These are phyloP conservation scores for Drosophila ficusphila DNA, from an alignment of 1,140 invertebrate genomes.

Conservation along the genomic window DNA sequence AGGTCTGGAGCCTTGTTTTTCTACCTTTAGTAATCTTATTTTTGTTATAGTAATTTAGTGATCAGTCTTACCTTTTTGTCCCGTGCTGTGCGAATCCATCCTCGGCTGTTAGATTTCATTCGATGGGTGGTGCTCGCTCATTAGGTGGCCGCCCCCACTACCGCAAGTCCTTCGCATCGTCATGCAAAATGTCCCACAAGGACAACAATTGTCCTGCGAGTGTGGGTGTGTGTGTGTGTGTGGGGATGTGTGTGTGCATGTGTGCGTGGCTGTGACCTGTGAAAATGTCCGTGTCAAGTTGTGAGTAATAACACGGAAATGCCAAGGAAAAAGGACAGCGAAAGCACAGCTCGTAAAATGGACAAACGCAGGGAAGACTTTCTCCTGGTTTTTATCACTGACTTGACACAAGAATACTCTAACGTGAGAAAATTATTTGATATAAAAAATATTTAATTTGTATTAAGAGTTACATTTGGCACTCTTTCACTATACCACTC, in stretches of 20 bases:
- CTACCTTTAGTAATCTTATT: too few relatives aligned
- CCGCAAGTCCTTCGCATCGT: constrained; percentile 11
- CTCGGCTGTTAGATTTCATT: constrained; percentile 52
- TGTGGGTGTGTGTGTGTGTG: constrained; percentile 2
- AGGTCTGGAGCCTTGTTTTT: too few relatives aligned
- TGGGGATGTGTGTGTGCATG: constrained; percentile 5
- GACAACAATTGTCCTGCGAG: constrained; percentile 60
- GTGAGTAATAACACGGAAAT: constrained; percentile 80
- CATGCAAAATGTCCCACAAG: constrained; percentile 74
- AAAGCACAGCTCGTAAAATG: constrained; percentile 62
- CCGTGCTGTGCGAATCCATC: constrained; percentile 4
- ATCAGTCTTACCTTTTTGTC: background rate
- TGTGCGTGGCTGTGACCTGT: constrained; percentile 48
- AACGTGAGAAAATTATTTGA: too few relatives aligned
- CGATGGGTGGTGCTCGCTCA: constrained; percentile 67
- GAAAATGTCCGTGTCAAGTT: constrained; percentile 75
- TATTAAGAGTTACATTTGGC: too few relatives aligned
- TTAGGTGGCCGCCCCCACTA: constrained; percentile 47
- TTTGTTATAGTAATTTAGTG: background rate
- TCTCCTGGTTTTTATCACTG: background rate
- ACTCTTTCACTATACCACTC: too few relatives aligned
- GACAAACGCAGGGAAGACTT: constrained; percentile 1
- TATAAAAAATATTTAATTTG: too few relatives aligned
- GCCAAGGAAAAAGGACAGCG: constrained; percentile 46
- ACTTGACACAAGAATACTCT: constrained; percentile 21